Evolutionary conservation across 2,113 vertebrate species (phyloP).

Genomic region (Sus scrofa): DNA sequence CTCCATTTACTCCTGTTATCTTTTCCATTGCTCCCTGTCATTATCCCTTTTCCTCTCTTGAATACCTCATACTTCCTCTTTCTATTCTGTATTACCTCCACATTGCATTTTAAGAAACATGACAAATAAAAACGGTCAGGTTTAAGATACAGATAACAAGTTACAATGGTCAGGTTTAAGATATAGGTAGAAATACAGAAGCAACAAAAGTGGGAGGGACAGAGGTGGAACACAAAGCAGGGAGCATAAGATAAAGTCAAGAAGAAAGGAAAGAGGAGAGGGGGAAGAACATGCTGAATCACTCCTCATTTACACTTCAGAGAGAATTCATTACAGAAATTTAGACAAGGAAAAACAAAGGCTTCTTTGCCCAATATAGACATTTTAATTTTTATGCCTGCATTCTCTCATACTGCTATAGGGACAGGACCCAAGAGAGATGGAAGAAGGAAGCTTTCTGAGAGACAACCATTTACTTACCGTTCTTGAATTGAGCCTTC

Average conservation of each 20-base stretch:
- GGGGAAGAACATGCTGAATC: background rate
- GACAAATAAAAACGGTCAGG: too few relatives aligned
- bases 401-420: too few relatives aligned
- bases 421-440: background rate
- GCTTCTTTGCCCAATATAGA: background rate
- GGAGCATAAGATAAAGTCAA: background rate
- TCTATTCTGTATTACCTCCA: background rate
- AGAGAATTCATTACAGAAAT: background rate
- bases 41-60: background rate
- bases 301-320: background rate
- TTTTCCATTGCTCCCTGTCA: background rate
- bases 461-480: background rate
- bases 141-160: too few relatives aligned
- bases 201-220: background rate
- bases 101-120: background rate
- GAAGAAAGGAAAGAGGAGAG: background rate
- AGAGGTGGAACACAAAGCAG: background rate
- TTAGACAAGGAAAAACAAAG: background rate
- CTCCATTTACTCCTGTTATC: background rate
- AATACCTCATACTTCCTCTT: background rate
- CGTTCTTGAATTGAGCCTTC: background rate
- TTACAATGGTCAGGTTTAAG: too few relatives aligned
- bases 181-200: too few relatives aligned
- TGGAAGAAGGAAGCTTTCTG: background rate
- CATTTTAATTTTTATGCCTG: background rate